These are phyloP conservation scores for Catharus minimus DNA, from an alignment of 2,113 vertebrate genomes.

Conservation along the genomic window DNA sequence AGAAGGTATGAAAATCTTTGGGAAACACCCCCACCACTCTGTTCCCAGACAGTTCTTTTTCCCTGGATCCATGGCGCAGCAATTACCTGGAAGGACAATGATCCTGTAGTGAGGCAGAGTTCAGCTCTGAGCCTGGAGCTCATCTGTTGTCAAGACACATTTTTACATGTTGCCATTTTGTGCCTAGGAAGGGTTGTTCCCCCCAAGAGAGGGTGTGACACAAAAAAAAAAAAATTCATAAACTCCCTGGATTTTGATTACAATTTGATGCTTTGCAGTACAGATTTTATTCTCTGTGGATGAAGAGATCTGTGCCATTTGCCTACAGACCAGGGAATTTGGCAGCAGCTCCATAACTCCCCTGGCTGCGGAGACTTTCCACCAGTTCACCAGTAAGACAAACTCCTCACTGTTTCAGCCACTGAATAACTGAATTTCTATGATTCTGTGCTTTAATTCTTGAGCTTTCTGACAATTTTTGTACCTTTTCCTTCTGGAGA, in stretches of 20 bases:
- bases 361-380: fast-evolving
- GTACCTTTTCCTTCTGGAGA: not conserved
- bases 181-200: not conserved
- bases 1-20: not conserved
- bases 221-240: not conserved
- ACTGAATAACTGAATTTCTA: not conserved
- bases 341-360: fast-evolving
- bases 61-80: not conserved
- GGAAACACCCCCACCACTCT: fast-evolving
- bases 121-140: not conserved
- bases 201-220: not conserved
- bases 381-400: not conserved
- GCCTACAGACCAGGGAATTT: not conserved
- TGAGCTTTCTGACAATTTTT: not conserved
- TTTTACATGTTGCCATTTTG: not conserved
- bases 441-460: not conserved
- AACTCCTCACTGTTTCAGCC: not conserved
- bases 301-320: not conserved
- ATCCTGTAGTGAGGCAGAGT: not conserved
- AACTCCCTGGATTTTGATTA: not conserved
- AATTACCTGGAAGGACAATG: not conserved
- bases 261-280: not conserved
- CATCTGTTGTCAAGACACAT: not conserved
- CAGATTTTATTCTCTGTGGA: not conserved
- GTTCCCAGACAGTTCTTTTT: fast-evolving